A percentile compares a stretch with the other conserved stretches of the same genome.
Conservation (phyloP, 2,113 vertebrate genomes). For the Accipiter virgatus region DNA sequence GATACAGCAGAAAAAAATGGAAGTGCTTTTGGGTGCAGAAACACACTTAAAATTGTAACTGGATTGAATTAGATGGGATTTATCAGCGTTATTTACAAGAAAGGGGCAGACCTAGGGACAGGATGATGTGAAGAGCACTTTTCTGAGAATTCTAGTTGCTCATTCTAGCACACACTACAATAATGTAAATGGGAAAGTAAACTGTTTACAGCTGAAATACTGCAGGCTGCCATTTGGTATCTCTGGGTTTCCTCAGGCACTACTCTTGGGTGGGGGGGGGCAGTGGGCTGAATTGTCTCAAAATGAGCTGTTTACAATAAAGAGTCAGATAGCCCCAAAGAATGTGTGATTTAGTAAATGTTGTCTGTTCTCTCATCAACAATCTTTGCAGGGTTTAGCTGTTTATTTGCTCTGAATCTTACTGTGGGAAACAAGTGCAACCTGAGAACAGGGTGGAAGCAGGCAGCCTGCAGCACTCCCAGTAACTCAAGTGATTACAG, state of each 20-base stretch:
- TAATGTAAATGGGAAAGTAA: neutral
- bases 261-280: fast-evolving
- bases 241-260: neutral
- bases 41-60: neutral
- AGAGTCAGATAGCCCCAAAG: neutral
- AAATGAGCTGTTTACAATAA: neutral
- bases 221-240: neutral
- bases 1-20: neutral
- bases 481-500: neutral
- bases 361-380: neutral
- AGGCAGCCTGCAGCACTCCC: neutral
- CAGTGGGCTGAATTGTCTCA: neutral
- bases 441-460: fast-evolving
- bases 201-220: neutral
- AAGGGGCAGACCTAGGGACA: neutral
- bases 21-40: neutral
- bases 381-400: neutral
- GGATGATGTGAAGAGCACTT: neutral
- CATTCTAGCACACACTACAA: neutral
- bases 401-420: neutral
- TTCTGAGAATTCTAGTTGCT: neutral
- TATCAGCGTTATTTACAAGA: neutral
- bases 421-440: neutral
- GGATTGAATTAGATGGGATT: neutral
- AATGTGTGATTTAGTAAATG: neutral